Evolutionary conservation across 2,888 invertebrate genomes (phyloP), one percentile per base, ranked within the genome.

Genomic region (Plemyria rubiginata): DNA sequence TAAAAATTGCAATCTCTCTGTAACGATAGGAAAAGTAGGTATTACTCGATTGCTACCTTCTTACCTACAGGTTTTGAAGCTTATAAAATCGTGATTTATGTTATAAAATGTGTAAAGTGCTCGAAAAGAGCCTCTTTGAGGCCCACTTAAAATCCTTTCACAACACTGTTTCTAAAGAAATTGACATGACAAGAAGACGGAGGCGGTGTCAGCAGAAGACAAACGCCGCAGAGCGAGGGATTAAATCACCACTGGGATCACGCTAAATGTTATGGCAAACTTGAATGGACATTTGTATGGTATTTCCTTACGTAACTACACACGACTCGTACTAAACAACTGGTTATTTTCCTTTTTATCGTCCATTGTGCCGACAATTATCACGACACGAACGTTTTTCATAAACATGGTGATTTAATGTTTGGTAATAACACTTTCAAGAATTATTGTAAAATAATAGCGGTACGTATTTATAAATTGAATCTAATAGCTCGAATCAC

Each of bases 321-420:
- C 29, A 51, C 45, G 15, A 54, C 40, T 62, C 28, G 52, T 62
- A 64, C 11, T 51, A 54, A 58, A 53, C 38, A 22, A 60, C 41
- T 41, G 36, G 62, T 45, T 55, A 63, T 71, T 68, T 66, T 62
- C 53, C 36, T 43, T 65, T 72, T 72, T 68, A 69, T 63, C 65
- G 60, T 57, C 62, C 63, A 70, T 73, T 76, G 66, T 76, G 48
- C 40, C 56, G 58, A 15, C 46, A 61, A 66, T 67, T 68, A 67
- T 54, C 43, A 56, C 60, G 48, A 68, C 72, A 72, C 67, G 69
- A 67, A 61, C 62, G 62, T 68, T 60, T 41, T 58, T 57, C 51
- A 73, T 70, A 72, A 70, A 73, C 67, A 66, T 45, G 50, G 64
- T 70, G 66, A 74, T 71, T 70, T 50, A 66, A 67, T 69, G 62